Conservation (phyloP, 2,888 invertebrate species). For the Ophioninae sp. region DNA sequence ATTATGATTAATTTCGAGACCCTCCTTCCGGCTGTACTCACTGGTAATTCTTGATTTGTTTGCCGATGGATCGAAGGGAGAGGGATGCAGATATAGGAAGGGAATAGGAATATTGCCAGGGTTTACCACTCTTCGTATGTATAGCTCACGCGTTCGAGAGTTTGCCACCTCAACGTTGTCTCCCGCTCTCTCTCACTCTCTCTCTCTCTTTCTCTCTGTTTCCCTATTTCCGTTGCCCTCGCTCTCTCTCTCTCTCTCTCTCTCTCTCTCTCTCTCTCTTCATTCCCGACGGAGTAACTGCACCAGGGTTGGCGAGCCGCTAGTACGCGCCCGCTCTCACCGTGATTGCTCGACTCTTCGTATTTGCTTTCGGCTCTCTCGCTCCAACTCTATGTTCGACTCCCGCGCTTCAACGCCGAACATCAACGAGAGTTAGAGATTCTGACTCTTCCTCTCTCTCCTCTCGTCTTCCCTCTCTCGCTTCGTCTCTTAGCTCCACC, state of each 20-base stretch:
- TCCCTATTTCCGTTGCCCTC: not conserved
- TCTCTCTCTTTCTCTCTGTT: slow-evolving; percentile 32
- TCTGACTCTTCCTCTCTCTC: slow-evolving; percentile 23
- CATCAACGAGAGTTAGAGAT: slow-evolving; percentile 44
- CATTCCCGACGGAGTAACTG: slow-evolving; percentile 61
- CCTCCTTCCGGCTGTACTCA: slow-evolving; percentile 48
- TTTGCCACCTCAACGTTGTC: slow-evolving; percentile 48
- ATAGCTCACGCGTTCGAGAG: slow-evolving; percentile 53
- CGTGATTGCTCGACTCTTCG: slow-evolving; percentile 64
- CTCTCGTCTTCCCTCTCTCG: not conserved
- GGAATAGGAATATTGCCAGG: slow-evolving; percentile 57
- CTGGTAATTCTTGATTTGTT: slow-evolving; percentile 62
- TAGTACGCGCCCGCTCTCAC: slow-evolving; percentile 60
- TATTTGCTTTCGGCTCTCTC: slow-evolving; percentile 60
- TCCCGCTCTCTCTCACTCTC: slow-evolving; percentile 35
- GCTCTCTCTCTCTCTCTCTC: slow-evolving; percentile 19
- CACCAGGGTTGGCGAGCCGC: slow-evolving; percentile 59
- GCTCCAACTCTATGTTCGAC: slow-evolving; percentile 33
- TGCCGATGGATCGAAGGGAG: slow-evolving; percentile 61
- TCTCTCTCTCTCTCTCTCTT: slow-evolving; percentile 15
- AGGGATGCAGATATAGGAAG: slow-evolving; percentile 14
- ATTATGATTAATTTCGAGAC: slow-evolving; percentile 58
- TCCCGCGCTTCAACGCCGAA: slow-evolving; percentile 51
- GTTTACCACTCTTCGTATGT: slow-evolving; percentile 45
- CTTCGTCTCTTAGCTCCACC: not conserved